Evolutionary conservation across 2,797 vertebrate genomes (phyloP).

Genomic region (Chanos chanos): DNA sequence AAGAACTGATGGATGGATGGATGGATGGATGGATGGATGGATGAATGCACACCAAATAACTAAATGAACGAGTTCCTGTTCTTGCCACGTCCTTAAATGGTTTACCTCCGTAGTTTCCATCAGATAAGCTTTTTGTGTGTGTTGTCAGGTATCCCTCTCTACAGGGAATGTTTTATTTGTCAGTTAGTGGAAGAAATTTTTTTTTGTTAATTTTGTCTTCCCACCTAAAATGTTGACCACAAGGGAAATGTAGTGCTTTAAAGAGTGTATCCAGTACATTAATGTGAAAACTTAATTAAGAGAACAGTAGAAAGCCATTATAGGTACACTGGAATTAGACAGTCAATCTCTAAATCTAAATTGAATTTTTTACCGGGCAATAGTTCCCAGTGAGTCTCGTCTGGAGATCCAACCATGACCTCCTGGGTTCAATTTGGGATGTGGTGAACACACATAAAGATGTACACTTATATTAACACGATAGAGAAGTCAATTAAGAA

Average conservation of each 20-base stretch:
- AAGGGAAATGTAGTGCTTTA: constrained; percentile 78
- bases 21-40: neutral
- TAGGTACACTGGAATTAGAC: constrained; percentile 79
- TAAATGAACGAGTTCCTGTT: constrained; percentile 13
- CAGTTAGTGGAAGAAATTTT: constrained; percentile 66
- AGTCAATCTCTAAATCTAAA: constrained; percentile 82
- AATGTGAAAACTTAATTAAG: constrained; percentile 92
- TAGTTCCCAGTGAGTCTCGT: constrained; percentile 74
- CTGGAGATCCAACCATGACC: constrained; percentile 70
- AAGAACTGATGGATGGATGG: neutral
- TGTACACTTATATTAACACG: constrained; percentile 71
- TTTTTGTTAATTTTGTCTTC: constrained; percentile 70
- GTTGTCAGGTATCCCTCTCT: constrained; percentile 61
- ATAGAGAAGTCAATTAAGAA: constrained; percentile 76
- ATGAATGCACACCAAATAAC: neutral
- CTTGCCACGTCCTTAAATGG: constrained; percentile 4
- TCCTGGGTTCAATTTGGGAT: constrained; percentile 80
- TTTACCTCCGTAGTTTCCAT: constrained; percentile 10
- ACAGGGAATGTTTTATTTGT: constrained; percentile 62
- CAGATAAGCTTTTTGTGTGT: constrained; percentile 46
- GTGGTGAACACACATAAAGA: constrained; percentile 67
- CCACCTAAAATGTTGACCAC: constrained; percentile 71
- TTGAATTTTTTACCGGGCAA: constrained; percentile 78
- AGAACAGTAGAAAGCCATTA: constrained; percentile 80
- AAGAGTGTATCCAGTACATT: constrained; percentile 76